phyloP scores from a whole-genome alignment of 2,888 invertebrate genomes.

The Pristionchus japonicus region DNA sequence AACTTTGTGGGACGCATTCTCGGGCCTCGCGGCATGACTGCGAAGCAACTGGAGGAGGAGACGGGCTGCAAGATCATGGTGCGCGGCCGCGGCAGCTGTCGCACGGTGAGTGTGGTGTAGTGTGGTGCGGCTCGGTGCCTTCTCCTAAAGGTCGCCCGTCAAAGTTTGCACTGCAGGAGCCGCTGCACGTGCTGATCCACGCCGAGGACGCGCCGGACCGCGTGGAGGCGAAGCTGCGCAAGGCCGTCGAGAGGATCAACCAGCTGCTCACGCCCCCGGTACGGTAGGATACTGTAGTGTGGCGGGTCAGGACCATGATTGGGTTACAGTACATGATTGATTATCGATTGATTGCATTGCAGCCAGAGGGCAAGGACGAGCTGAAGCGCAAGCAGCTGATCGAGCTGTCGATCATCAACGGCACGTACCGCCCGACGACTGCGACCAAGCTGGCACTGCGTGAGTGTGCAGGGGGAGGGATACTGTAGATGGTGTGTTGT shows the following conservation, averaged over 20 bases:
- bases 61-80: slow-evolving; percentile 99
- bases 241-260: slow-evolving; percentile 43
- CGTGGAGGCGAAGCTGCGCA: slow-evolving; percentile 42
- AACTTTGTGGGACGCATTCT: slow-evolving; percentile 99
- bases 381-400: slow-evolving; percentile 98
- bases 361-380: slow-evolving; percentile 99
- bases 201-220: slow-evolving; percentile 36
- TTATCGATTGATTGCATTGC: slow-evolving; percentile 71
- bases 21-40: slow-evolving; percentile 99
- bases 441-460: slow-evolving; percentile 49
- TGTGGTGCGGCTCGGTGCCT: not conserved
- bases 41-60: slow-evolving; percentile 99
- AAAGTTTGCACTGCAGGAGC: slow-evolving; percentile 39
- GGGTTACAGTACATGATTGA: not conserved
- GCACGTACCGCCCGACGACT: slow-evolving; percentile 87
- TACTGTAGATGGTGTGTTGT: not conserved
- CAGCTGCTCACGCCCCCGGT: slow-evolving; percentile 45
- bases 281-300: not conserved
- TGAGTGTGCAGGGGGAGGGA: no score
- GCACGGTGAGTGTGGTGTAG: slow-evolving; percentile 28
- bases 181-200: slow-evolving; percentile 47
- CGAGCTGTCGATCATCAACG: slow-evolving; percentile 99
- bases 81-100: slow-evolving; percentile 84
- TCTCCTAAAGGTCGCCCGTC: not conserved
- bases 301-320: not conserved